Evolutionary conservation across 2,888 invertebrate species (phyloP).

Genomic region (Nowickia ferox): DNA sequence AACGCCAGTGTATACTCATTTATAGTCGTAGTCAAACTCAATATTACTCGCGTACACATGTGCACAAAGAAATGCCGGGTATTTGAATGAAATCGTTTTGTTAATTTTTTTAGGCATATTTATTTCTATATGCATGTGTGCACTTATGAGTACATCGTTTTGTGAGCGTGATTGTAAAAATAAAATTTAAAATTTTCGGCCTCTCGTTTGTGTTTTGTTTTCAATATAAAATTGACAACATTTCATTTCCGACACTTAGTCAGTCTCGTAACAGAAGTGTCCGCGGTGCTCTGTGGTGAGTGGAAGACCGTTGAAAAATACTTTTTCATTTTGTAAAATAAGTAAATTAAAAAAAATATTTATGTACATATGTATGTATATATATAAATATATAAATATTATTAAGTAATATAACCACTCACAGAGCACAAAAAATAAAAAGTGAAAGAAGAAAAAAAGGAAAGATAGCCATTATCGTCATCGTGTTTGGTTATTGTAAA

Average conservation of each 20-base stretch:
- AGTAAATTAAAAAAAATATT: not conserved
- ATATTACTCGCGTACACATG: not conserved
- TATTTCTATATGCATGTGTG: no score
- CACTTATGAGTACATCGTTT: constrained; percentile 20
- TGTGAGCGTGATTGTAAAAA: constrained; percentile 38
- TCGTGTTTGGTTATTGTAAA: constrained; percentile 33
- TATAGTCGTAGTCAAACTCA: constrained; percentile 5
- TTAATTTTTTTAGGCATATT: constrained; percentile 59
- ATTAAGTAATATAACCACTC: constrained; percentile 63
- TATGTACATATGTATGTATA: no score
- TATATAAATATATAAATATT: constrained; percentile 15
- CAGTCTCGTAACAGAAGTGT: constrained; percentile 75
- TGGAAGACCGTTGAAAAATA: constrained; percentile 31
- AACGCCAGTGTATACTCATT: not conserved
- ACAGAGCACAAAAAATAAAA: constrained; percentile 19
- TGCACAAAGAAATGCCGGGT: constrained; percentile 46
- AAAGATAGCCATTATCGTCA: constrained; percentile 61
- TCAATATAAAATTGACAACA: constrained; percentile 77
- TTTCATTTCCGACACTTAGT: constrained; percentile 78
- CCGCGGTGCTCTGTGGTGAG: constrained; percentile 66
- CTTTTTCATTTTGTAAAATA: not conserved
- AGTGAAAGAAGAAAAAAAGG: constrained; percentile 26
- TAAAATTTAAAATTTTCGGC: constrained; percentile 64
- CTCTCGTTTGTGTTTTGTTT: constrained; percentile 73
- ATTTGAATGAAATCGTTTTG: constrained; percentile 61